Conservation (phyloP, 1,140 invertebrate genomes). For the Zaprionus kolodkinae region DNA sequence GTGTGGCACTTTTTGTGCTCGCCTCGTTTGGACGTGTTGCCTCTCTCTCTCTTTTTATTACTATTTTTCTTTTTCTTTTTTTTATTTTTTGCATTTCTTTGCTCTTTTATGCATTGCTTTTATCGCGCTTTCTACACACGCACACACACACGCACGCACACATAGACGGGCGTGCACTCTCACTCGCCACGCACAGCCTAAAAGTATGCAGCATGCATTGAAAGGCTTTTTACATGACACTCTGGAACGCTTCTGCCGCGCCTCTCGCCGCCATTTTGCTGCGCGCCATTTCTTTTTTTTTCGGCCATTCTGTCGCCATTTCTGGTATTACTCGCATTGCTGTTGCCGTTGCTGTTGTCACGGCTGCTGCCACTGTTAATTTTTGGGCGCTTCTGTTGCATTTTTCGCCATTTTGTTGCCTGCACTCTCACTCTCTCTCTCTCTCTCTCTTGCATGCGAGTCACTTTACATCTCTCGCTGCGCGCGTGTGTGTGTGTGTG, state of each 20-base stretch:
- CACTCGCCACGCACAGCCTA: conserved; percentile 59
- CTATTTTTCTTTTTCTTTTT: too few relatives aligned
- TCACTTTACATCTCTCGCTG: conserved; percentile 42
- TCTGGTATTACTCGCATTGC: conserved; percentile 44
- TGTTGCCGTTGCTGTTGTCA: conserved; percentile 24
- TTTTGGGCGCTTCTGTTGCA: conserved; percentile 74
- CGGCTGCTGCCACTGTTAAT: conserved; percentile 72
- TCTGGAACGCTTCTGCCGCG: conserved; percentile 7
- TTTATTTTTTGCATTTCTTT: conserved; percentile 53
- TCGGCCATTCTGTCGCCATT: conserved; percentile 41
- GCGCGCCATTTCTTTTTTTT: conserved; percentile 38
- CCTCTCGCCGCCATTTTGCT: neutral
- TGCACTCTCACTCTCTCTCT: neutral
- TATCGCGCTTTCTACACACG: conserved; percentile 76
- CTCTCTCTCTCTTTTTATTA: conserved; percentile 6
- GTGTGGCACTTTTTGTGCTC: conserved; percentile 55
- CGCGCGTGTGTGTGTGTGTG: conserved; percentile 27
- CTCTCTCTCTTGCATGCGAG: conserved; percentile 42
- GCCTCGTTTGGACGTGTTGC: conserved; percentile 71
- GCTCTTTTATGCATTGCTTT: conserved; percentile 79
- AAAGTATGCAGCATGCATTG: conserved; percentile 78
- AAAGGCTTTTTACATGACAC: conserved; percentile 77
- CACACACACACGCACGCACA: conserved; percentile 28
- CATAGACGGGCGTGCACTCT: conserved; percentile 10
- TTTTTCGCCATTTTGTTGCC: conserved; percentile 61